A percentile compares a stretch with the other conserved stretches of the same genome.
These are phyloP conservation scores for Salticus scenicus DNA, from an alignment of 2,888 invertebrate genomes.

Conservation along the genomic window DNA sequence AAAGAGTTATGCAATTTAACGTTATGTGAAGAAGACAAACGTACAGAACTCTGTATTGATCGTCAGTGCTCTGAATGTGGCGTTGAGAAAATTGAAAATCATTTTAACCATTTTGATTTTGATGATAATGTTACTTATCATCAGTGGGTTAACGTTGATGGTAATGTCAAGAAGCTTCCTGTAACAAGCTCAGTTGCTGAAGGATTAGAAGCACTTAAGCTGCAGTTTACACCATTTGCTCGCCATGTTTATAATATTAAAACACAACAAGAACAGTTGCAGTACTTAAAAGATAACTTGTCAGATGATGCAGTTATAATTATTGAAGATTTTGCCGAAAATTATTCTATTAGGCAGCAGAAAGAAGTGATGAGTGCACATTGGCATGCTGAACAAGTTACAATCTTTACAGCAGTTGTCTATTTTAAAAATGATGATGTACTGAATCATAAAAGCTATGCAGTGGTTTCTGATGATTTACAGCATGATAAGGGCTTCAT, in stretches of 20 bases:
- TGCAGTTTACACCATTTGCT: constrained; percentile 4
- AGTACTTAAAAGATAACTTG: background rate
- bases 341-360: constrained; percentile 7
- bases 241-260: constrained; percentile 7
- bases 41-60: background rate
- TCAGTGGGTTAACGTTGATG: constrained; percentile 9
- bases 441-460: no score
- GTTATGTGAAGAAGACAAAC: background rate
- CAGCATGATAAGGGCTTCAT: constrained; percentile 3
- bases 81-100: background rate
- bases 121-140: background rate
- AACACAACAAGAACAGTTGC: background rate
- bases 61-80: background rate
- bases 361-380: constrained; percentile 8
- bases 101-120: background rate
- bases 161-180: background rate
- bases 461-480: background rate
- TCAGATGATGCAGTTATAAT: background rate
- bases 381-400: background rate
- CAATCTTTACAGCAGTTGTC: constrained; percentile 5
- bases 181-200: background rate
- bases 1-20: background rate
- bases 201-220: background rate
- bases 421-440: background rate
- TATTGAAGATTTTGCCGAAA: constrained; percentile 12